Base-by-base conservation (phyloP, 2,797 vertebrate species). In the Steatocranus sp. region DNA sequence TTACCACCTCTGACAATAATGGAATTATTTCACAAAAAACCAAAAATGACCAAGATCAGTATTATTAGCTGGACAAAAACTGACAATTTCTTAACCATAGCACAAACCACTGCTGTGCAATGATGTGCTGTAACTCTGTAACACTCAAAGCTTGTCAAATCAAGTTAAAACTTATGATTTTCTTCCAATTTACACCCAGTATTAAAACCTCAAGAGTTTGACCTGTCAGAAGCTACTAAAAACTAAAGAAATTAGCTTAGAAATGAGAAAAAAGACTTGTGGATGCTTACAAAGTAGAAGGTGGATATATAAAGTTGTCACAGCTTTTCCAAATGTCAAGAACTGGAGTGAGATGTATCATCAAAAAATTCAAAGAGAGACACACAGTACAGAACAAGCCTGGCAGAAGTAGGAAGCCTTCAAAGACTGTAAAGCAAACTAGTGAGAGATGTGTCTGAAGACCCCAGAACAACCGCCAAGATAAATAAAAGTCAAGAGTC, bases 11-110 rank as follows among this genome's bases (percentile, higher is more conserved):
- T 61, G 56, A n/a, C 17, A 61, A n/a, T 11, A 34, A 61, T 34
- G 11, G 30, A 58, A 3, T 58, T 58, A 58, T 61, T 61, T 34
- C 11, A 61, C 17, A 34, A 61, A 34, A 17, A 0, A 0, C 0
- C 5, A 1, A n/a, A 30, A 7, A 61, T 61, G 17, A 61, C 17
- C 17, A 34, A 61, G 30, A 61, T 7, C 30, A 34, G 30, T 34
- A 2, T 61, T 34, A 61, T 61, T 61, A 61, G 56, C 56, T n/a
- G 10, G 15, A 11, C 11, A 56, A 34, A n/a, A 61, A 3, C 17
- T 2, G 30, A 34, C 18, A 11, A n/a, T 34, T 7, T 58, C 15
- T 61, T 34, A 34, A 61, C 56, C 10, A n/a, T 61, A n/a, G 56
- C 17, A 34, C 56, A 61, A 61, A 61, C 56, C 56, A 34, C 17